Base-by-base conservation (phyloP, 2,797 vertebrate genomes). In the Glyptemys insculpta region DNA sequence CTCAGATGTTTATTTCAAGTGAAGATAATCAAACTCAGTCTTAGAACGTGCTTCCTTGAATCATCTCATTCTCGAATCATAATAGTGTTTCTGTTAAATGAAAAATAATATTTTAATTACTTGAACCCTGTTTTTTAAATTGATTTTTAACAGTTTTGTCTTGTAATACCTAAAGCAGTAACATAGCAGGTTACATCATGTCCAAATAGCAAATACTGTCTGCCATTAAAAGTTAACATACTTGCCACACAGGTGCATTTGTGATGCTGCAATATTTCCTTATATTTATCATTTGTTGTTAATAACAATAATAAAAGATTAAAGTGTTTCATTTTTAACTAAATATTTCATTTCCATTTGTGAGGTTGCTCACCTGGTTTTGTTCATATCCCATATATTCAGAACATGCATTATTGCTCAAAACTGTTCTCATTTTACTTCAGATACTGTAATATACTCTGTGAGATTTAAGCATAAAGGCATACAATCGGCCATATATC, bases 101-200 rank as follows among this genome's bases (percentile, higher is more conserved):
- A 62, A 80, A 98, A 95, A 95, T 93, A 95, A 95, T 92, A 96
- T 86, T 79, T 96, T 96, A 94, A 97, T 91, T 81, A 96, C 84
- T 87, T 68, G 81, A 94, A 88, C 96, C 82, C 31, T 53, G 93
- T 95, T 93, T 78, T 92, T 81, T 93, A 90, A 97, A 96, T 86
- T 18, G n/a, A 59, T 96, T 97, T 92, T 94, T 68, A 82, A 92
- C 47, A 95, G 76, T 90, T 92, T 72, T 37, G 57, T 96, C 96
- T 91, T 90, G 93, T 97, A 88, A 59, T 65, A 92, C 53, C 74
- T 34, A 95, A 62, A 88, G 19, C 90, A 95, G 68, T 50, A 97
- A 47, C 2, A 89, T 41, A 62, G 76, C 86, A 94, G 65, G 92
- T 96, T 80, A 50, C 62, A 79, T 19, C 92, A 94, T 27, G 62